phyloP scores from a whole-genome alignment of 2,113 vertebrate genomes.

The Mionectes macconnelli region DNA sequence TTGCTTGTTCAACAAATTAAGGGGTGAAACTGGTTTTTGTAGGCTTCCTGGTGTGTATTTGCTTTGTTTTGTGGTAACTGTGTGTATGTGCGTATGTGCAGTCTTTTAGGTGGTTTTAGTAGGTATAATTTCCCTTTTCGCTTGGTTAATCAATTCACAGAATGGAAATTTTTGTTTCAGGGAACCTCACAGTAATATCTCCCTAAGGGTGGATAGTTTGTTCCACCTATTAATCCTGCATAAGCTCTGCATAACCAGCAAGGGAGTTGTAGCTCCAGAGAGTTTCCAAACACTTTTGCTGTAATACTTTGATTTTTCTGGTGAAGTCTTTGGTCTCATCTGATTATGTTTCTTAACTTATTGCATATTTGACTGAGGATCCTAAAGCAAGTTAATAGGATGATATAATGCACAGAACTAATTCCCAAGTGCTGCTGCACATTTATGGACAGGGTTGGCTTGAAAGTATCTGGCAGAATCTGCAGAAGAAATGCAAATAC shows the following conservation, averaged over 20 bases:
- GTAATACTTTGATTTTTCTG: not conserved
- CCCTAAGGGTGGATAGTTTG: slow-evolving; percentile 10
- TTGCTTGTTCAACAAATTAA: not conserved
- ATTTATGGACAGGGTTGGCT: not conserved
- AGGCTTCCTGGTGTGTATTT: not conserved
- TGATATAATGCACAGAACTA: not conserved
- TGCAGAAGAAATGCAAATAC: not conserved
- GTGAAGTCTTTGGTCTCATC: not conserved
- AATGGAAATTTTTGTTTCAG: slow-evolving; percentile 19
- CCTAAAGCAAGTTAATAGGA: not conserved
- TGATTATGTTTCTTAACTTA: not conserved
- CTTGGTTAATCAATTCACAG: not conserved
- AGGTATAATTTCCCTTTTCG: not conserved
- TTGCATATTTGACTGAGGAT: not conserved
- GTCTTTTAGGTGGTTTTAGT: not conserved
- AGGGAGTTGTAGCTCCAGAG: not conserved
- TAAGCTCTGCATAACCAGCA: not conserved
- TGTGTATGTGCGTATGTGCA: not conserved
- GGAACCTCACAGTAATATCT: not conserved
- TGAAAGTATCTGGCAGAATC: not conserved
- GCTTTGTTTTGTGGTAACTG: not conserved
- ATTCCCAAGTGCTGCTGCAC: not conserved
- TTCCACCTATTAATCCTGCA: slow-evolving; percentile 23
- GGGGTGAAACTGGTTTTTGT: not conserved
- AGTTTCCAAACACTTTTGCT: not conserved